Percentiles rank a stretch among this genome's conserved stretches.
Conservation (phyloP, 2,888 invertebrate species). For the Frankliniella intonsa region DNA sequence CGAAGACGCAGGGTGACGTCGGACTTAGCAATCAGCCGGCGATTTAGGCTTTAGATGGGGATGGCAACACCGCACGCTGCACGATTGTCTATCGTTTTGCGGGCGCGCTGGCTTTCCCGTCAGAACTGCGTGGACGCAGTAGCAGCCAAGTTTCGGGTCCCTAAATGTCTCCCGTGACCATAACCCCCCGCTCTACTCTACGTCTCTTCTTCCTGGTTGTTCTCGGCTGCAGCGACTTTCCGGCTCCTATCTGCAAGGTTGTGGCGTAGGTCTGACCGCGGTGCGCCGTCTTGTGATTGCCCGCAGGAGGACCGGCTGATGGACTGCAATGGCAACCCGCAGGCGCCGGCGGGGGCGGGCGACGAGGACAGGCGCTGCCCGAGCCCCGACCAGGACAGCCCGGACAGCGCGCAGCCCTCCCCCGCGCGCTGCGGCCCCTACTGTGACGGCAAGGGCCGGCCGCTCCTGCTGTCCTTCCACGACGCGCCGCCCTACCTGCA, state of each 20-base stretch:
- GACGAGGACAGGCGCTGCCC: not conserved
- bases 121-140: too few relatives aligned
- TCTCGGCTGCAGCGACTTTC: too few relatives aligned
- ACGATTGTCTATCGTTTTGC: too few relatives aligned
- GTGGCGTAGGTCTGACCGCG: not conserved
- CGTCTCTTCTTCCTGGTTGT: too few relatives aligned
- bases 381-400: not conserved
- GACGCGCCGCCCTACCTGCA: constrained; percentile 78
- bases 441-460: constrained; percentile 14
- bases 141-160: too few relatives aligned
- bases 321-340: constrained; percentile 2
- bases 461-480: constrained; percentile 44
- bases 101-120: too few relatives aligned
- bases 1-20: too few relatives aligned
- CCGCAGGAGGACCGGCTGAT: not conserved
- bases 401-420: not conserved
- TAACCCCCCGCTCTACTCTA: too few relatives aligned
- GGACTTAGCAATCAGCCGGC: too few relatives aligned
- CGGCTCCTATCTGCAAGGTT: not conserved
- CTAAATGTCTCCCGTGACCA: too few relatives aligned
- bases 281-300: not conserved
- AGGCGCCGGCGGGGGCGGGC: not conserved
- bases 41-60: too few relatives aligned
- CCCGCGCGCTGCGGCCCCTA: not conserved
- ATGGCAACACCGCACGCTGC: too few relatives aligned